These are phyloP conservation scores for Pyrgilauda ruficollis DNA, from an alignment of 2,113 vertebrate species.

Conservation along the genomic window DNA sequence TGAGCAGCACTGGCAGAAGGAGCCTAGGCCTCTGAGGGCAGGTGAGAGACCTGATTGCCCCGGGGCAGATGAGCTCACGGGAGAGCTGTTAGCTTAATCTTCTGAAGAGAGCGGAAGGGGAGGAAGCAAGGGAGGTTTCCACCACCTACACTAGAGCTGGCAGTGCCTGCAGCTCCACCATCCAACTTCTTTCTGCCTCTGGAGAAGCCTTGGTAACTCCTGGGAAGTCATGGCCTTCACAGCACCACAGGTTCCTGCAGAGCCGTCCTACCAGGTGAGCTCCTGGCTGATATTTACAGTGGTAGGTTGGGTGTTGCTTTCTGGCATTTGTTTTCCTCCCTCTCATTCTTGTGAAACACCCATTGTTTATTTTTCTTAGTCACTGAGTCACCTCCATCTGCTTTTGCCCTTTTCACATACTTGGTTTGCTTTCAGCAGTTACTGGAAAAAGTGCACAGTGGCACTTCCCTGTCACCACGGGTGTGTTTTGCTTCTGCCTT, in stretches of 20 bases:
- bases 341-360: neutral
- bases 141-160: neutral
- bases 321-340: neutral
- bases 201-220: rapidly evolving
- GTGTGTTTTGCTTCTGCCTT: neutral
- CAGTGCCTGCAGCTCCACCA: neutral
- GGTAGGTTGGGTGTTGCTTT: neutral
- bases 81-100: neutral
- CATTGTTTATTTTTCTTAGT: neutral
- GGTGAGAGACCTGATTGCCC: neutral
- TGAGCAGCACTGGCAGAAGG: neutral
- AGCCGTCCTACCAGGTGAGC: neutral
- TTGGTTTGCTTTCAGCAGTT: neutral
- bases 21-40: neutral
- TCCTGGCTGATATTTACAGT: neutral
- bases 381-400: neutral
- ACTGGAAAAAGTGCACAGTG: neutral
- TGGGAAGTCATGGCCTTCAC: rapidly evolving
- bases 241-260: neutral
- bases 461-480: neutral
- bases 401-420: neutral
- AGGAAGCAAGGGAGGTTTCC: neutral
- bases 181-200: neutral
- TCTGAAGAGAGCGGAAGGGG: rapidly evolving
- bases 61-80: neutral